These are phyloP conservation scores for Misgurnus mizolepis DNA, from an alignment of 2,113 vertebrate species.

Conservation along the genomic window DNA sequence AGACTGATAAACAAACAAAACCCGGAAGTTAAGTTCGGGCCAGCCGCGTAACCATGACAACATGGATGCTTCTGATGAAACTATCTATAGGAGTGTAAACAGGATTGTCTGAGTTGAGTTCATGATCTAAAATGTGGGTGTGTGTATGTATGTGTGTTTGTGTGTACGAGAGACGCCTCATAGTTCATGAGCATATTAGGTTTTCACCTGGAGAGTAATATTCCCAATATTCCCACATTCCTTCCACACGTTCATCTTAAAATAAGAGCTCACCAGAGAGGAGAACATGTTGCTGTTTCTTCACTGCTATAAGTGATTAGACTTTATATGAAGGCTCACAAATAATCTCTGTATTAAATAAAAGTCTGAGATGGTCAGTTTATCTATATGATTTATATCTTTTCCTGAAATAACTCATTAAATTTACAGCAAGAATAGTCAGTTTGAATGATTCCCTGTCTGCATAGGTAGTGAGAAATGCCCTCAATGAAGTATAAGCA, in stretches of 20 bases:
- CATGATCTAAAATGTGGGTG: too few relatives aligned
- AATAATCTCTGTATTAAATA: slow-evolving; percentile 15
- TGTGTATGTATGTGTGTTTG: too few relatives aligned
- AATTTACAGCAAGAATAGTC: not conserved
- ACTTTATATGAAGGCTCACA: not conserved
- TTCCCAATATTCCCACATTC: not conserved
- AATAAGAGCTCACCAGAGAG: slow-evolving; percentile 23
- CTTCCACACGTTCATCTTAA: slow-evolving; percentile 20
- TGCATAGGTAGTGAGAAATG: not conserved
- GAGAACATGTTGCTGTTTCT: slow-evolving; percentile 15
- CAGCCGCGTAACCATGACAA: too few relatives aligned
- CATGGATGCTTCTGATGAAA: too few relatives aligned
- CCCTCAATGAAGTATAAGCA: slow-evolving; percentile 1
- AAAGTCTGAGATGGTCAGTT: slow-evolving; percentile 7
- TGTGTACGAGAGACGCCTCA: too few relatives aligned
- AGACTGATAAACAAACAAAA: too few relatives aligned
- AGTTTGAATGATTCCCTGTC: slow-evolving; percentile 2
- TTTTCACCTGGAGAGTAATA: slow-evolving; percentile 8
- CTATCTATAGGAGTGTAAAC: too few relatives aligned
- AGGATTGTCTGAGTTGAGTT: too few relatives aligned
- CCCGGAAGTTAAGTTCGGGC: too few relatives aligned
- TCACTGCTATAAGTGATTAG: not conserved
- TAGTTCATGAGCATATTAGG: too few relatives aligned
- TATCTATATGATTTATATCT: not conserved
- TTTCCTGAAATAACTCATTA: not conserved